Evolutionary conservation across 2,113 vertebrate species (phyloP).

Genomic region (Pungitius pungitius): DNA sequence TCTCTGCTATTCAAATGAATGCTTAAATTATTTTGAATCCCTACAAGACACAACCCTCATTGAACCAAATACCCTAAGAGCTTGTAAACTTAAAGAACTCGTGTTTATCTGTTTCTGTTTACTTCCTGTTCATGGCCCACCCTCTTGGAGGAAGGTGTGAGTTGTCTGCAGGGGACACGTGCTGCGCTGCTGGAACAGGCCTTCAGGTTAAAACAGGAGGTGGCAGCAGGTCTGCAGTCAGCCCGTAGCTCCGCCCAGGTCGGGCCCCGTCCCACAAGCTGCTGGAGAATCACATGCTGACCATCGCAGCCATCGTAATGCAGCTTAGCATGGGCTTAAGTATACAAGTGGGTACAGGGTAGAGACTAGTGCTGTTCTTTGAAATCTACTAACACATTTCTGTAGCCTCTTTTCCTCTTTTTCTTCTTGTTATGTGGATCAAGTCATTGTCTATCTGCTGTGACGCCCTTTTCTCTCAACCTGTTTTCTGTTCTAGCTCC

Average conservation of each 20-base stretch:
- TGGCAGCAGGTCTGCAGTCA: conserved; percentile 73
- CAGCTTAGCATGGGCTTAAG: conserved; percentile 85
- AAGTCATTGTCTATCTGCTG: neutral
- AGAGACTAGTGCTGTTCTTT: neutral
- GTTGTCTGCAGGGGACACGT: conserved; percentile 78
- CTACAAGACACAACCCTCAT: neutral
- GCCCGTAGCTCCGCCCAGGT: conserved; percentile 68
- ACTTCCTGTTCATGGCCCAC: conserved; percentile 39
- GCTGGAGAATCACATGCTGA: conserved; percentile 86
- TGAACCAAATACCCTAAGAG: neutral
- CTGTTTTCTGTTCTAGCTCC: neutral
- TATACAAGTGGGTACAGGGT: conserved; percentile 29
- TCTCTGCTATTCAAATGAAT: conserved; percentile 25
- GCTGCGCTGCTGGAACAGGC: conserved; percentile 84
- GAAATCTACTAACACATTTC: neutral
- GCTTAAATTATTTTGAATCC: neutral
- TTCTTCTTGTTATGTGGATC: neutral
- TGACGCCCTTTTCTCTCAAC: neutral
- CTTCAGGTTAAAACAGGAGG: conserved; percentile 84
- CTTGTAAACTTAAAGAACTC: neutral
- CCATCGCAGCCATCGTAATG: conserved; percentile 83
- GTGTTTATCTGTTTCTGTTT: conserved; percentile 7
- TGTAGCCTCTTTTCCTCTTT: neutral
- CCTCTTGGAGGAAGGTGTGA: conserved; percentile 71
- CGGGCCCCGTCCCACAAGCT: conserved; percentile 72